phyloP scores from a whole-genome alignment of 1,140 invertebrate species.

The Psilanteris sp. region DNA sequence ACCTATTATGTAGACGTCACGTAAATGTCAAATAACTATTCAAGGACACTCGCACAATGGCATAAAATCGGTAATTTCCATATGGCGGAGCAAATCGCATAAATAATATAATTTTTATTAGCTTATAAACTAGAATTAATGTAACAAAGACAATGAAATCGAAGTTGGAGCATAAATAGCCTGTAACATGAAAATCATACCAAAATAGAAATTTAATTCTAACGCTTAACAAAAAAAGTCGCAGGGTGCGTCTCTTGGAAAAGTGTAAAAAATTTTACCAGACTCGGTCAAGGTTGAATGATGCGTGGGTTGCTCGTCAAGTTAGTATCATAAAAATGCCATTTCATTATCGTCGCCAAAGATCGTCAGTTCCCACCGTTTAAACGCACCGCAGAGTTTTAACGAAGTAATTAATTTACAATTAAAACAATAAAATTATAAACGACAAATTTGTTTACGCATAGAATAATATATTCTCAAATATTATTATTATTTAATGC shows the following conservation, averaged over 20 bases:
- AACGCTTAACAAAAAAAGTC: too few relatives aligned
- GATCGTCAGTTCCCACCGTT: conserved; percentile 2
- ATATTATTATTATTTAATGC: too few relatives aligned
- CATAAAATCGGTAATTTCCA: conserved; percentile 38
- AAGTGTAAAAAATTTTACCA: too few relatives aligned
- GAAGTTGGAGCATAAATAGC: conserved; percentile 11
- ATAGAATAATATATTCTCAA: too few relatives aligned
- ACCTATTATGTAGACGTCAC: conserved; percentile 5
- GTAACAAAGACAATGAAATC: conserved; percentile 5
- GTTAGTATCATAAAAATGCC: conserved; percentile 22
- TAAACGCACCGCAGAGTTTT: conserved; percentile 6
- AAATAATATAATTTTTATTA: conserved; percentile 30
- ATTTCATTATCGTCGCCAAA: conserved; percentile 20
- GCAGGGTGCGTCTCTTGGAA: background rate
- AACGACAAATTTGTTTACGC: too few relatives aligned
- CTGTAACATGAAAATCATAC: conserved; percentile 18
- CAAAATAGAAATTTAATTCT: conserved; percentile 9
- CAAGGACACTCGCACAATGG: conserved; percentile 18
- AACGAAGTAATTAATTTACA: conserved; percentile 6
- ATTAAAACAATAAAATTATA: too few relatives aligned
- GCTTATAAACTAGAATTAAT: conserved; percentile 16
- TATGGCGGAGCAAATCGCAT: conserved; percentile 6
- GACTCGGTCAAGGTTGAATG: conserved; percentile 31
- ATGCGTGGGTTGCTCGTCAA: conserved; percentile 31
- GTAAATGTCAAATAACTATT: conserved; percentile 10